Evolutionary conservation across 2,113 vertebrate species (phyloP), one percentile per base, ranked within the genome.

Genomic region (Microtus oregoni): DNA sequence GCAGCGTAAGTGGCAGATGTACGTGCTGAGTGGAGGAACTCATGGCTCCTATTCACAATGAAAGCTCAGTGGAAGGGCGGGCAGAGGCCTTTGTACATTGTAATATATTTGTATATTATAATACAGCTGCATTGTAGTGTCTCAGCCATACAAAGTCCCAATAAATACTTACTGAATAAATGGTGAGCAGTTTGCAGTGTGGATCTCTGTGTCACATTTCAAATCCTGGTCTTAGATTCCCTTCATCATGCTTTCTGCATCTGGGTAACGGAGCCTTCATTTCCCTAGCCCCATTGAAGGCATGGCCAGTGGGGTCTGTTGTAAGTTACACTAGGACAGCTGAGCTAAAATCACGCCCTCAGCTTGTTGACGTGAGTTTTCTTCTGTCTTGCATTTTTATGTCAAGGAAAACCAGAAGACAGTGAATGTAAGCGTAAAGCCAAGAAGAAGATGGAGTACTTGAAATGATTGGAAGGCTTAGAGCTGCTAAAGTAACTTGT

Each of bases 391-490:
- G 6, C 12, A 44, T 79, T 52, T 92, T 95, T 75, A 73, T 68
- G 30, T 78, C 75, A 7, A 47, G 3, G 32, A 87, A 93, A 90
- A 55, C 35, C 35, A 70, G n/a, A 91, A 82, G 30, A 70, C 67
- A 81, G 70, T 90, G 38, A 92, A 14, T 90, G 0, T 67, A 72
- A 77, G n/a, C 30, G 50, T 50, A 79, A 70, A 88, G 47, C 47
- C 87, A 47, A 85, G n/a, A 92, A 90, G 50, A 78, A 94, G 78
- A 67, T 61, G 24, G 9, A 90, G 68, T 38, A 38, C 55, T 83
- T 83, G 70, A 94, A 96, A 87, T 68, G 81, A 38, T 78, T 93
- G 77, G 75, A 72, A 50, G 47, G 50, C 61, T 86, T 93, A 63
- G 1, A 4, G 0, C 90, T 93, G 47, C 30, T 93, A 41, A 95